These are phyloP conservation scores for Gambelia wislizenii DNA, from an alignment of 2,797 vertebrate species.

Conservation along the genomic window DNA sequence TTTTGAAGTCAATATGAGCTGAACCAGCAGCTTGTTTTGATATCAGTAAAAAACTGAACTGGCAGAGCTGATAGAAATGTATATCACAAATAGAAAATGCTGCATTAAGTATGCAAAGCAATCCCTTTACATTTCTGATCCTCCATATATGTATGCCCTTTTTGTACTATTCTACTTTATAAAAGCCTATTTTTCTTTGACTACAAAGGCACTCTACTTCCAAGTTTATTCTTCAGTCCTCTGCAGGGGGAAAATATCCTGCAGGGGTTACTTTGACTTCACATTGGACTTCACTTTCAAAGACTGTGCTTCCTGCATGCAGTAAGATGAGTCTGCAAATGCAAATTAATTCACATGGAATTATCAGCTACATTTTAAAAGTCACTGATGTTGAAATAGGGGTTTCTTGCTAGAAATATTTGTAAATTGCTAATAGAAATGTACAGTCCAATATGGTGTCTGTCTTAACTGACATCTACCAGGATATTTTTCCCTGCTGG, in stretches of 20 bases:
- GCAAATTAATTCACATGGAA: conserved; percentile 33
- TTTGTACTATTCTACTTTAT: conserved; percentile 17
- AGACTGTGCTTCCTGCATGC: conserved; percentile 24
- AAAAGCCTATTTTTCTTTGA: conserved; percentile 32
- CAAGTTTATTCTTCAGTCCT: conserved; percentile 20
- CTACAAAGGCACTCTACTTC: conserved; percentile 17
- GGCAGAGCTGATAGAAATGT: conserved; percentile 5
- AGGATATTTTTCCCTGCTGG: background rate
- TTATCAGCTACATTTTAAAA: background rate
- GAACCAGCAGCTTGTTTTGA: background rate
- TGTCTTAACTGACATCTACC: background rate
- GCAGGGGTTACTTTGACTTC: conserved; percentile 26
- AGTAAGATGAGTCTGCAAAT: conserved; percentile 9
- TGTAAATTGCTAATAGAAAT: background rate
- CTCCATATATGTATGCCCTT: background rate
- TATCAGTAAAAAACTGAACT: background rate
- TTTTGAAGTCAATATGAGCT: background rate
- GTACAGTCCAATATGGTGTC: background rate
- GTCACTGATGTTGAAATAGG: background rate
- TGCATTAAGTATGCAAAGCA: conserved; percentile 28
- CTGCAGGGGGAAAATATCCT: conserved; percentile 13
- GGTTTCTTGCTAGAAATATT: background rate
- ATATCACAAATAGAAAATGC: conserved; percentile 13
- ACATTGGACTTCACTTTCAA: conserved; percentile 22
- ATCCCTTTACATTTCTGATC: conserved; percentile 22